phyloP scores from a whole-genome alignment of 2,888 invertebrate genomes.

The Parthenolecanium corni region DNA sequence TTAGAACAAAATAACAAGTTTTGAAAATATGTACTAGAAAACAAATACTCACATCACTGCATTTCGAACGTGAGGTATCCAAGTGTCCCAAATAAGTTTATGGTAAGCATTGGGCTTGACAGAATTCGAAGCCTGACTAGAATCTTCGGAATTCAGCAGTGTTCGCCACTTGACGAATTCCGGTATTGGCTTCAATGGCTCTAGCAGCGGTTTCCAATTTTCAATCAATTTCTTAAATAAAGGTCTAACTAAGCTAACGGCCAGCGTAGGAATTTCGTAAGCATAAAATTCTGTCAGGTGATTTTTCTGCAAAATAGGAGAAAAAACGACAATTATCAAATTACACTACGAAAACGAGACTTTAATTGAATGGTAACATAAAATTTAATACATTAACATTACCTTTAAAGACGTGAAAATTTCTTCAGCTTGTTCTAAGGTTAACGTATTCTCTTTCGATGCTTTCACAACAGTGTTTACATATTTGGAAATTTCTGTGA shows the following conservation, averaged over 20 bases:
- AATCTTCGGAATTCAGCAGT: slow-evolving; percentile 43
- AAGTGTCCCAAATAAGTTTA: slow-evolving; percentile 76
- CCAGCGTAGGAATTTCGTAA: slow-evolving; percentile 71
- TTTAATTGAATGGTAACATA: too few species aligned
- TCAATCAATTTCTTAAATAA: slow-evolving; percentile 62
- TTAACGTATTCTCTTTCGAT: slow-evolving; percentile 34
- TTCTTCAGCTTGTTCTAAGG: slow-evolving; percentile 47
- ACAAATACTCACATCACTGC: slow-evolving; percentile 53
- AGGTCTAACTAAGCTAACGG: slow-evolving; percentile 72
- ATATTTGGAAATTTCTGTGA: slow-evolving; percentile 55
- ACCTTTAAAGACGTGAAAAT: slow-evolving; percentile 48
- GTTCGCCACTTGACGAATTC: slow-evolving; percentile 59
- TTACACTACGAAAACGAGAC: neutral
- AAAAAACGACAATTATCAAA: neutral
- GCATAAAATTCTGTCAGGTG: slow-evolving; percentile 67
- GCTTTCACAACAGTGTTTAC: slow-evolving; percentile 47
- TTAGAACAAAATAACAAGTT: slow-evolving; percentile 12
- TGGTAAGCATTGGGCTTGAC: slow-evolving; percentile 50
- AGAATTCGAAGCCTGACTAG: slow-evolving; percentile 41
- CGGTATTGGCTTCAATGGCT: slow-evolving; percentile 52
- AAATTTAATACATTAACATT: too few species aligned
- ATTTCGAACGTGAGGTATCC: slow-evolving; percentile 69
- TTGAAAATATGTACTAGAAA: slow-evolving; percentile 25
- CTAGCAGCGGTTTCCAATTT: slow-evolving; percentile 66
- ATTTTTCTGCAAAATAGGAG: slow-evolving; percentile 43